Conservation (phyloP, 2,888 invertebrate genomes). For the Drosophila macrospina region DNA sequence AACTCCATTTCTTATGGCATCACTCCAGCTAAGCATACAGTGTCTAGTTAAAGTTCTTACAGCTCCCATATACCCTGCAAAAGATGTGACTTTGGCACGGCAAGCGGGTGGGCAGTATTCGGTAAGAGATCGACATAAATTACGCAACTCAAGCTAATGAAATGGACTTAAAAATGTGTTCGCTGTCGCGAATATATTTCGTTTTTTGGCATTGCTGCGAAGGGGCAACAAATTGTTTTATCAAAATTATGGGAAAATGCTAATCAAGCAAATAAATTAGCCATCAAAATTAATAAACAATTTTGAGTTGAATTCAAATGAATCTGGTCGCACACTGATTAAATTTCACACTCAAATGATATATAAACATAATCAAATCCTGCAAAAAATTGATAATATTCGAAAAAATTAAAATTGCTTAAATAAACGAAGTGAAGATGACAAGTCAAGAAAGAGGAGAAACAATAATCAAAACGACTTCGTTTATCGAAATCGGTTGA, state of each 20-base stretch:
- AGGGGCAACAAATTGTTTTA: conserved; percentile 63
- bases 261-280: conserved; percentile 73
- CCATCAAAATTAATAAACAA: conserved; percentile 75
- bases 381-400: conserved; percentile 44
- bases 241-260: conserved; percentile 75
- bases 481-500: too few species aligned
- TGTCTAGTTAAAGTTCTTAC: background rate
- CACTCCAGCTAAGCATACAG: too few species aligned
- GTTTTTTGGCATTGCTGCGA: conserved; percentile 24
- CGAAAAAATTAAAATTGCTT: too few species aligned
- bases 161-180: conserved; percentile 54
- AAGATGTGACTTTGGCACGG: background rate
- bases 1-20: too few species aligned
- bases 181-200: conserved; percentile 37
- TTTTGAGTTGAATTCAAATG: conserved; percentile 48
- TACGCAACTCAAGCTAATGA: conserved; percentile 61
- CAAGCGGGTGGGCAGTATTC: conserved; percentile 37
- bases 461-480: too few species aligned
- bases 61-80: conserved; percentile 7
- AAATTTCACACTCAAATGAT: conserved; percentile 70
- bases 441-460: too few species aligned
- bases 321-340: conserved; percentile 74
- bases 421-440: too few species aligned
- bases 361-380: conserved; percentile 16
- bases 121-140: conserved; percentile 54